Evolutionary conservation across 1,140 invertebrate genomes (phyloP).

Genomic region (Choristoneura fumiferana): DNA sequence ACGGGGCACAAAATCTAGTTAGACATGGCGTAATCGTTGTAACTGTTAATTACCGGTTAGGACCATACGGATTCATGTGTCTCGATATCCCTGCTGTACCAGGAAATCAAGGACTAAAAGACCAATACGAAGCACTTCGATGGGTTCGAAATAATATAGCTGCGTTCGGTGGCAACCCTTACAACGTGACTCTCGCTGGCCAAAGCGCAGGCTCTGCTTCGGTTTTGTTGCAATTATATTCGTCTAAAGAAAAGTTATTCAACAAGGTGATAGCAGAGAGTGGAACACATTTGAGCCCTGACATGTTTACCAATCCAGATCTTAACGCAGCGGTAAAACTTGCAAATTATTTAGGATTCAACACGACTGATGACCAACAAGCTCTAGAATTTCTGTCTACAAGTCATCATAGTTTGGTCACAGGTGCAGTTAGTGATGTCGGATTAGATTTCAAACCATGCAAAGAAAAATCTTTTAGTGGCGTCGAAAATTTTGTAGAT

Average conservation of each 20-base stretch:
- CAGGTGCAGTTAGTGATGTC: slow-evolving; percentile 45
- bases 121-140: slow-evolving; percentile 81
- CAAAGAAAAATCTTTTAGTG: slow-evolving; percentile 62
- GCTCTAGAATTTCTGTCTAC: slow-evolving; percentile 49
- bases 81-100: slow-evolving; percentile 70
- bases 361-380: slow-evolving; percentile 46
- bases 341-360: slow-evolving; percentile 52
- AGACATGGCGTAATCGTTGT: slow-evolving; percentile 59
- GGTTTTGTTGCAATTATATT: slow-evolving; percentile 57
- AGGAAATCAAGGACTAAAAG: slow-evolving; percentile 85
- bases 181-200: slow-evolving; percentile 78
- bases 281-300: slow-evolving; percentile 55
- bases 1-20: slow-evolving; percentile 49
- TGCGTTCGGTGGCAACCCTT: slow-evolving; percentile 83
- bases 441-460: slow-evolving; percentile 53
- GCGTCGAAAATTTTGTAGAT: slow-evolving; percentile 57
- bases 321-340: slow-evolving; percentile 53
- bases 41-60: slow-evolving; percentile 63
- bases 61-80: slow-evolving; percentile 68
- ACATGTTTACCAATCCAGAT: slow-evolving; percentile 54
- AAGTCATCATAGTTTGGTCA: slow-evolving; percentile 45
- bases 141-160: slow-evolving; percentile 84
- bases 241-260: slow-evolving; percentile 56
- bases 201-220: slow-evolving; percentile 60
- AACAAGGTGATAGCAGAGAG: slow-evolving; percentile 63